Conservation (phyloP, 2,797 vertebrate genomes). For the Heterohyrax brucei region DNA sequence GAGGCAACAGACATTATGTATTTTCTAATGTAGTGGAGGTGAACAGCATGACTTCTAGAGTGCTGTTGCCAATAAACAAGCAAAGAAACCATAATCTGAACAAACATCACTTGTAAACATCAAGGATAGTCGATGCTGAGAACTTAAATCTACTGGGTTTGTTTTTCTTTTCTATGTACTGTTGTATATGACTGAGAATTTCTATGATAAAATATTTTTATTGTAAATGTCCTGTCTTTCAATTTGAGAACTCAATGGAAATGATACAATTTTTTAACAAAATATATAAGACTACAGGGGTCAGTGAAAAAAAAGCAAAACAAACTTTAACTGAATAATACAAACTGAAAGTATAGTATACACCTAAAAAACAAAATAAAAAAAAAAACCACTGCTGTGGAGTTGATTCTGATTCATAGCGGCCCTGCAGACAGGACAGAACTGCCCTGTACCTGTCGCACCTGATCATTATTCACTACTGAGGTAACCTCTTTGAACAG, state of each 20-base stretch:
- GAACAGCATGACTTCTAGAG: not conserved
- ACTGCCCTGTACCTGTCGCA: too few relatives aligned
- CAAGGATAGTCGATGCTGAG: not conserved
- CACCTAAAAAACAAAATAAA: too few relatives aligned
- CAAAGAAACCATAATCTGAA: not conserved
- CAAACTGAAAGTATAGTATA: not conserved
- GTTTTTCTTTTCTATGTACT: not conserved
- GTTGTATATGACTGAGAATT: not conserved
- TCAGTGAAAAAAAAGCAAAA: not conserved
- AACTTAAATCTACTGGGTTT: not conserved
- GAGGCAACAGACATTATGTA: not conserved
- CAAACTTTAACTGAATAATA: not conserved
- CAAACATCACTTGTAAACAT: not conserved
- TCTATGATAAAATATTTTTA: not conserved
- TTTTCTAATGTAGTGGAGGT: slow-evolving; percentile 12
- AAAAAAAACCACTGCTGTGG: too few relatives aligned
- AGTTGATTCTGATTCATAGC: too few relatives aligned
- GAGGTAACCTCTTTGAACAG: too few relatives aligned
- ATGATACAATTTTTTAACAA: not conserved
- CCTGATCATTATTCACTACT: too few relatives aligned
- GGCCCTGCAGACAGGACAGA: too few relatives aligned
- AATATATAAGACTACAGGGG: not conserved
- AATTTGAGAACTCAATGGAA: not conserved
- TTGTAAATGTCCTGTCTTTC: not conserved
- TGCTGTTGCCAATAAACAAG: not conserved